Evolutionary conservation across 2,888 invertebrate species (phyloP), one percentile per base, ranked within the genome.

Genomic region (Mongoloraphidia duomilia): DNA sequence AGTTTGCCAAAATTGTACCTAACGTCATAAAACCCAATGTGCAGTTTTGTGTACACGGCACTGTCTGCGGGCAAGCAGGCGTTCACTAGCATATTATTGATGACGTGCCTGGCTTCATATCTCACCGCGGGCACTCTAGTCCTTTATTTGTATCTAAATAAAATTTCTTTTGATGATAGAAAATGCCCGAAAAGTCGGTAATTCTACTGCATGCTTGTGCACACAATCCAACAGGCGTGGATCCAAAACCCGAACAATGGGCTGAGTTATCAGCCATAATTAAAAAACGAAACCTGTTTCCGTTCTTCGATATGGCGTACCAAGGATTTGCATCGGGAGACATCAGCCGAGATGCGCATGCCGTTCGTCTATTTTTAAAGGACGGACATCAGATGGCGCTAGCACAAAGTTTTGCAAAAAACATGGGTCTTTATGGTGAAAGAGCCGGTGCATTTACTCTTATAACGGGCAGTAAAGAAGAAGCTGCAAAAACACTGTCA

Each of bases 261-360:
- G 72, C 78, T 49, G 84, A 92, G 68, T 72, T 97, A 2, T 91
- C 92, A 1, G 65, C 78, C 57, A 68, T 92, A 6, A 78, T 95
- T 52, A 93, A 90, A 66, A 75, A 82, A 53, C 79, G 72, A 60
- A 82, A 91, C 48, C 66, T 96, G 14, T 86, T 86, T 64, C 89
- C 94, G 34, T 97, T 84, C 75, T 93, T 97, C 66, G 97, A 98
- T 69, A 93, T 96, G 94, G 97, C 97, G 36, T 97, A 97, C 72
- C 97, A 97, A 73, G 94, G 93, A 37, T 94, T 94, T 69, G 93
- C 93, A 8, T 87, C 88, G 48, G 90, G 97, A 47, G 80, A 84
- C 65, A 81, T 88, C 6, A 81, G 83, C 62, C 79, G 75, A 57
- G 97, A 98, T 70, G 92, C 96, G 1, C 79, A 77, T 62, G 92